phyloP scores from a whole-genome alignment of 1,140 invertebrate species.

The Bilobella aurantiaca region DNA sequence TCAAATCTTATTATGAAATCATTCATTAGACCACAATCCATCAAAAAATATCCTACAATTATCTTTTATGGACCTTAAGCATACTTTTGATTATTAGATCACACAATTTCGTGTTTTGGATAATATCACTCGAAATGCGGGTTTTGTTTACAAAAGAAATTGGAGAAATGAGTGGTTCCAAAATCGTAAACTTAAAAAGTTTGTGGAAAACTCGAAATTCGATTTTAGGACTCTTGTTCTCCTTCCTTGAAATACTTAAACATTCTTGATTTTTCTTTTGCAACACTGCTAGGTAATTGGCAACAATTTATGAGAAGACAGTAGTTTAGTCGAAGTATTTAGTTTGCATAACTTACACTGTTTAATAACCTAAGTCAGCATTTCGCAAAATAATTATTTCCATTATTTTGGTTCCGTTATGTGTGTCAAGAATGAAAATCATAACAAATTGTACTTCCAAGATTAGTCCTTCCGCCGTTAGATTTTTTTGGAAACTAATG shows the following conservation, averaged over 20 bases:
- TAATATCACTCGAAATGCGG: slow-evolving; percentile 4
- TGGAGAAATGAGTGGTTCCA: too few species aligned
- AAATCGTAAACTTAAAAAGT: neutral
- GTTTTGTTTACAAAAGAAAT: neutral
- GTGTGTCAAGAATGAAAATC: neutral
- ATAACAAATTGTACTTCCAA: neutral
- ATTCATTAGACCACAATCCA: too few species aligned
- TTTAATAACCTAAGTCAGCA: neutral
- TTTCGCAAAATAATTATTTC: neutral
- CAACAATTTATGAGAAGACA: neutral
- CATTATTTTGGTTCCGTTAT: neutral
- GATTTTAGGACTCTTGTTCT: neutral
- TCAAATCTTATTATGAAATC: too few species aligned
- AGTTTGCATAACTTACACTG: too few species aligned
- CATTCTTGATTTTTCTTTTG: neutral
- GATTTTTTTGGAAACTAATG: neutral
- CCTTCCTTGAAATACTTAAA: too few species aligned
- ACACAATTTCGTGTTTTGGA: slow-evolving; percentile 6
- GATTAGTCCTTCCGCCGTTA: neutral
- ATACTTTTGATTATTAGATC: slow-evolving; percentile 1
- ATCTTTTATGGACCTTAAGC: neutral
- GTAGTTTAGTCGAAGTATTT: too few species aligned
- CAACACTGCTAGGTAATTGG: too few species aligned
- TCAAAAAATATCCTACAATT: too few species aligned
- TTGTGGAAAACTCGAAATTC: neutral